Percentiles rank a stretch among this genome's conserved stretches.
phyloP scores from a whole-genome alignment of 2,113 vertebrate species.

The Prinia subflava region DNA sequence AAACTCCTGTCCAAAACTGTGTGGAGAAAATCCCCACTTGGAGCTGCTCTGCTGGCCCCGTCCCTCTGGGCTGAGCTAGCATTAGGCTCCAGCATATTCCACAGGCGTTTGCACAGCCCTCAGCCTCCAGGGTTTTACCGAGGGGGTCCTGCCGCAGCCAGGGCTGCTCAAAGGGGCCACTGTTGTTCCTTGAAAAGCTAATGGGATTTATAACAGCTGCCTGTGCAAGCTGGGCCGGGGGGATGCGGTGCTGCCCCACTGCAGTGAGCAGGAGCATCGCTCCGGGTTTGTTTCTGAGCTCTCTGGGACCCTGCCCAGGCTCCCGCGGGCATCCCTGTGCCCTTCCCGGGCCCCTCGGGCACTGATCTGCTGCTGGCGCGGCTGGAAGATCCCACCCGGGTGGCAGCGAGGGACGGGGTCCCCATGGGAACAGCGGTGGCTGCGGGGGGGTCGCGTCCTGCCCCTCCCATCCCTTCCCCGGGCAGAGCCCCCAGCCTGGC shows the following conservation, averaged over 20 bases:
- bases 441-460: background rate
- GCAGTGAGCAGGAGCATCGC: background rate
- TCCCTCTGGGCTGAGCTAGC: background rate
- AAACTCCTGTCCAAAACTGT: background rate
- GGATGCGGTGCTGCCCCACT: background rate
- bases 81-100: background rate
- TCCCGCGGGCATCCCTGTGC: background rate
- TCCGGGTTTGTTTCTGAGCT: rapidly evolving
- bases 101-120: background rate
- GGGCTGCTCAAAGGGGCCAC: background rate
- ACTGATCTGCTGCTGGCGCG: background rate
- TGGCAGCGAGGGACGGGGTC: background rate
- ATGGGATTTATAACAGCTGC: background rate
- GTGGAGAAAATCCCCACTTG: background rate
- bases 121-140: background rate
- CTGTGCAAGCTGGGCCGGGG: background rate
- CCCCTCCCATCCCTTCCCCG: background rate
- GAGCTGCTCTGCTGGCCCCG: background rate
- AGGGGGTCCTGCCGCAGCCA: background rate
- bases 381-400: background rate
- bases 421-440: background rate
- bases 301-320: background rate
- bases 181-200: background rate
- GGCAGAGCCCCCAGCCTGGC: background rate
- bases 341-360: background rate